Conservation (phyloP, 2,888 invertebrate genomes). For the Drosophila quinaria region DNA sequence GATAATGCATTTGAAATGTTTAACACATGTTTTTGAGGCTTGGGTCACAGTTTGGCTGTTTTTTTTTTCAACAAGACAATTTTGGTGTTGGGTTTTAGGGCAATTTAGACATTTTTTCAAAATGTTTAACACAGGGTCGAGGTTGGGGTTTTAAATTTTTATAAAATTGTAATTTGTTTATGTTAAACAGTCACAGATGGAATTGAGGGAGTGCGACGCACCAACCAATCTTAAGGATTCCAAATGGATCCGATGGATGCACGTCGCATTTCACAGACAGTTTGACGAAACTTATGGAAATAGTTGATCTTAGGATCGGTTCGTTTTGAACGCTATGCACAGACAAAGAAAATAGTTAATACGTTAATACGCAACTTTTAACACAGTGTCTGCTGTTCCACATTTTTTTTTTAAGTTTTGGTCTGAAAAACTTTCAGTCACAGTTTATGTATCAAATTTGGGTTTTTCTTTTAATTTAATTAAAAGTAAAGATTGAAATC, state of each 20-base stretch:
- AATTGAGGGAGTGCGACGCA: slow-evolving; percentile 20
- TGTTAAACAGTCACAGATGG: slow-evolving; percentile 60
- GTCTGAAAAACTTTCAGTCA: slow-evolving; percentile 46
- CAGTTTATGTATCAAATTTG: slow-evolving; percentile 50
- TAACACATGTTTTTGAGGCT: slow-evolving; percentile 23
- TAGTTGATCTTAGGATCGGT: slow-evolving; percentile 33
- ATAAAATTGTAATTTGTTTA: slow-evolving; percentile 57
- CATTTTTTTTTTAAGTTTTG: slow-evolving; percentile 28
- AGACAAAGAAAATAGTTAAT: slow-evolving; percentile 8
- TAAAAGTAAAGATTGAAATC: slow-evolving; percentile 49
- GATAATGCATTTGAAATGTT: slow-evolving; percentile 50
- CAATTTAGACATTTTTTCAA: slow-evolving; percentile 58
- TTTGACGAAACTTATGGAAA: slow-evolving; percentile 70
- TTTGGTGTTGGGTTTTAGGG: slow-evolving; percentile 27
- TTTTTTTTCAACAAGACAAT: slow-evolving; percentile 47
- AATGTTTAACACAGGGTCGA: slow-evolving; percentile 54
- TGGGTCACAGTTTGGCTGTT: slow-evolving; percentile 65
- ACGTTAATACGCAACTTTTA: slow-evolving; percentile 13
- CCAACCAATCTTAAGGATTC: slow-evolving; percentile 12
- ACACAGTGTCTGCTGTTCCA: slow-evolving; percentile 61
- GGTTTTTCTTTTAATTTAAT: slow-evolving; percentile 62
- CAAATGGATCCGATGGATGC: slow-evolving; percentile 14
- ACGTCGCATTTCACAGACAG: slow-evolving; percentile 63
- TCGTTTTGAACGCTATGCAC: slow-evolving; percentile 44
- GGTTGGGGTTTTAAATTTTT: slow-evolving; percentile 55